Percentiles rank a stretch among this genome's conserved stretches.
Conservation (phyloP, 2,113 vertebrate species). For the Pollachius pollachius region DNA sequence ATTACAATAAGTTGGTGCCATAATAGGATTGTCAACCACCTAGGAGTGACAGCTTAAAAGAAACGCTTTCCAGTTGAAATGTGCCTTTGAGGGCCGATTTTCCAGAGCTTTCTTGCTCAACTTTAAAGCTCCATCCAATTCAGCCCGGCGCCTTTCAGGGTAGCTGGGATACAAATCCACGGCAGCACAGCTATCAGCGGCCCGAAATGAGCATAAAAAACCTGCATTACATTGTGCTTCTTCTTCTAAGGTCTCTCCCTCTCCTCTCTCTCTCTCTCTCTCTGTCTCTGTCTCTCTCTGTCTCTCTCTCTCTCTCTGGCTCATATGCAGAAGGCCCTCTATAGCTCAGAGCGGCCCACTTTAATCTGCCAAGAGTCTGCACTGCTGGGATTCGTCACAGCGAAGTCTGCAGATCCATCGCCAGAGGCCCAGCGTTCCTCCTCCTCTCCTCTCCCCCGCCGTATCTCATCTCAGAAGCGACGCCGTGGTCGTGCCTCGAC, state of each 20-base stretch:
- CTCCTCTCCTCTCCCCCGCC: slow-evolving; percentile 20
- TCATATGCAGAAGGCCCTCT: slow-evolving; percentile 51
- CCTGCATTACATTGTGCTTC: slow-evolving; percentile 73
- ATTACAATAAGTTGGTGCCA: slow-evolving; percentile 76
- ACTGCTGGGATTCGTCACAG: slow-evolving; percentile 73
- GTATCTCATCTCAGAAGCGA: slow-evolving; percentile 61
- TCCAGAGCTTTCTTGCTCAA: slow-evolving; percentile 79
- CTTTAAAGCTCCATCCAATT: slow-evolving; percentile 81
- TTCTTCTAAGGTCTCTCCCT: slow-evolving; percentile 52
- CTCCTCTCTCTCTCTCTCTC: too few relatives aligned
- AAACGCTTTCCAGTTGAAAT: slow-evolving; percentile 77
- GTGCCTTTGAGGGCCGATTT: slow-evolving; percentile 79
- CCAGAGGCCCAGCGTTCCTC: slow-evolving; percentile 55
- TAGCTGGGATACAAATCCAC: slow-evolving; percentile 80
- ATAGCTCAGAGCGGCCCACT: slow-evolving; percentile 51
- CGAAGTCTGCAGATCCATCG: slow-evolving; percentile 66
- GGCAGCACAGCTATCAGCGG: slow-evolving; percentile 73
- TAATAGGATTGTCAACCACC: slow-evolving; percentile 79
- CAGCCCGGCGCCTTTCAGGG: slow-evolving; percentile 74
- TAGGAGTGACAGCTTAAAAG: slow-evolving; percentile 78
- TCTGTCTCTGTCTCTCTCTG: too few relatives aligned
- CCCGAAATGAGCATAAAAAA: slow-evolving; percentile 75
- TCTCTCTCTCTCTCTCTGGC: slow-evolving; percentile 49
- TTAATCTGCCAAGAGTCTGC: slow-evolving; percentile 68
- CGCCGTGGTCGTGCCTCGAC: slow-evolving; percentile 53